Percentiles rank a stretch among this genome's conserved stretches.
phyloP scores from a whole-genome alignment of 2,888 invertebrate species.

The Clitarchus hookeri region DNA sequence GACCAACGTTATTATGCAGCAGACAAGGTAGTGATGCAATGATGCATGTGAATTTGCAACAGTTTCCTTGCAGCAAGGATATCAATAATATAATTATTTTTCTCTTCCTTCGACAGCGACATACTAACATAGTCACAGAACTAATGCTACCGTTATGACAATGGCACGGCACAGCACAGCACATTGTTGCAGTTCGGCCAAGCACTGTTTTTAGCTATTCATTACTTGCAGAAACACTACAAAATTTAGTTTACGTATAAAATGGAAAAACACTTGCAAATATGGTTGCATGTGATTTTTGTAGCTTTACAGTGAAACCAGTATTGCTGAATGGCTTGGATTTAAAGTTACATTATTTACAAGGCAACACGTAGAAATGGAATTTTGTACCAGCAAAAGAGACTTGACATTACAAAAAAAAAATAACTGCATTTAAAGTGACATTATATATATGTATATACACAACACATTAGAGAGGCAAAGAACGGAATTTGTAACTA shows the following conservation, averaged over 20 bases:
- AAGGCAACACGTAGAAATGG: background rate
- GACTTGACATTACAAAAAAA: too few relatives aligned
- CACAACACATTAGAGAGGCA: background rate
- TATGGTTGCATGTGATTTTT: background rate
- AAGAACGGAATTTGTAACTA: background rate
- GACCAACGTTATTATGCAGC: conserved; percentile 6
- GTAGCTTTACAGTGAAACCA: conserved; percentile 14
- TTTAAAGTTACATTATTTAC: background rate
- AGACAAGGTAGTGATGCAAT: conserved; percentile 14
- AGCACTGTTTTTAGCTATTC: background rate
- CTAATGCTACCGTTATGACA: conserved; percentile 8
- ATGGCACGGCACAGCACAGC: background rate
- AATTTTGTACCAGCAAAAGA: background rate
- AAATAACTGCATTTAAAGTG: background rate
- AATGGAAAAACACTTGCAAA: background rate
- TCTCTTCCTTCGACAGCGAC: background rate
- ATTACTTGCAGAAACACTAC: conserved; percentile 6
- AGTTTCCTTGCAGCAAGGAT: conserved; percentile 14
- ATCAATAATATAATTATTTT: conserved; percentile 2
- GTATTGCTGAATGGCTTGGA: background rate
- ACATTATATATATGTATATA: background rate
- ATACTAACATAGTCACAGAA: background rate
- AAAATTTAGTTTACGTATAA: background rate
- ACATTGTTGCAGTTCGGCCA: background rate
- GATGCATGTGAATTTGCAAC: background rate